These are phyloP conservation scores for Hipposideros armiger DNA, from an alignment of 2,113 vertebrate genomes.

Conservation along the genomic window DNA sequence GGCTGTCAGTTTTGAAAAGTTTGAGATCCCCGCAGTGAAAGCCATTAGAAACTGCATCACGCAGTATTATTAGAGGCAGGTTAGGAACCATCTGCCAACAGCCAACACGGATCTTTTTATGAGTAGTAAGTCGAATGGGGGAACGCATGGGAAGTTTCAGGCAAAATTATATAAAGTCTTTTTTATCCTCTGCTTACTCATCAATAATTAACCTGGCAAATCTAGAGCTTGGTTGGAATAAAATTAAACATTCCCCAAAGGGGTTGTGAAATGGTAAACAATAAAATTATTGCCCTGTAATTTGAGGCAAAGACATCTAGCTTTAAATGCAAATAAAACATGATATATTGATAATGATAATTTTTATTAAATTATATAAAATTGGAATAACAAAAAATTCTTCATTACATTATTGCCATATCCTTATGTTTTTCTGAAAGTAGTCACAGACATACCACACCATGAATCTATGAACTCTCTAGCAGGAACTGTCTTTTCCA, in stretches of 20 bases:
- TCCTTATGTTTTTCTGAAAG: not conserved
- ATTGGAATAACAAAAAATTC: not conserved
- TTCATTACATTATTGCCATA: not conserved
- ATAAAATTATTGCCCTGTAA: constrained; percentile 1
- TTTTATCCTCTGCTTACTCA: constrained; percentile 24
- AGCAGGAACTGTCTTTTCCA: not conserved
- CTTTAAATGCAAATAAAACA: constrained; percentile 47
- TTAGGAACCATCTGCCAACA: constrained; percentile 41
- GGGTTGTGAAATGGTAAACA: constrained; percentile 41
- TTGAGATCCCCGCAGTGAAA: constrained; percentile 28
- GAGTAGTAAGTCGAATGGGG: not conserved
- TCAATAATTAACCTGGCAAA: constrained; percentile 73
- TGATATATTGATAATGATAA: not conserved
- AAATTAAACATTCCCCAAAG: constrained; percentile 65
- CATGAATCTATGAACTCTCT: not conserved
- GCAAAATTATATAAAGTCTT: constrained; percentile 54
- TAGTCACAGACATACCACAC: not conserved
- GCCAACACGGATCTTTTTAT: not conserved
- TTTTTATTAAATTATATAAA: not conserved
- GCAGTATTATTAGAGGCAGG: constrained; percentile 19
- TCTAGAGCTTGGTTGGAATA: constrained; percentile 59
- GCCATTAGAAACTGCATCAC: constrained; percentile 6
- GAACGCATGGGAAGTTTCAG: constrained; percentile 40
- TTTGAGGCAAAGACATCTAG: not conserved
- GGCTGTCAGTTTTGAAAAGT: not conserved